Evolutionary conservation across 1,140 invertebrate genomes (phyloP), one percentile per base, ranked within the genome.

Genomic region (Solenopsis invicta): DNA sequence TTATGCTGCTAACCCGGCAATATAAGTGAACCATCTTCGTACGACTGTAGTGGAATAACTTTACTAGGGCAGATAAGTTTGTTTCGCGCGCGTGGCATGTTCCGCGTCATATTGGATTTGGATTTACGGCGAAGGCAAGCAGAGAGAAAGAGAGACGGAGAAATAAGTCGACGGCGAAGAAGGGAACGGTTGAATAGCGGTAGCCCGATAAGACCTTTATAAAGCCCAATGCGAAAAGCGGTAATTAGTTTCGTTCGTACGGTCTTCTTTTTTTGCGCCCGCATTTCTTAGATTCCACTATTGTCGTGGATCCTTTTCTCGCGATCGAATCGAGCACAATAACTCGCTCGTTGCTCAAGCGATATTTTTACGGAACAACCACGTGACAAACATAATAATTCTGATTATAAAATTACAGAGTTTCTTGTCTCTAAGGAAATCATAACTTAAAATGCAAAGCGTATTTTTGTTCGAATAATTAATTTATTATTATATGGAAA

Each of bases 11-110:
- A 74, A 74, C 69, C 24, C 29, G 67, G 69, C 67, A 74, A 84
- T 84, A 82, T 84, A 82, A 82, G 67, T 74, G 13, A 84, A 74
- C 41, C 41, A 62, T 59, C 80, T 74, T 61, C 52, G 16, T 74
- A 71, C 41, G 54, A 74, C 59, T 74, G 67, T 74, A 84, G 45
- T 16, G 54, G 41, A 84, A 84, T 84, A 84, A 84, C 80, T 84
- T 84, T 74, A 84, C 67, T 74, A 8, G 29, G 69, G 54, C 54
- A 71, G 54, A 74, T 84, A 84, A 84, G 80, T 84, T 84, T 84
- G 69, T 74, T 84, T 84, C 54, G 67, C 41, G 41, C 66, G 66
- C 66, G 41, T 69, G 80, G 80, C 67, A 82, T 62, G 54, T 84
- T 74, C 41, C 45, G 54, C 80, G 71, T 84, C 54, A 84, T 84